These are phyloP conservation scores for Selenia dentaria DNA, from an alignment of 2,888 invertebrate species.

Conservation along the genomic window DNA sequence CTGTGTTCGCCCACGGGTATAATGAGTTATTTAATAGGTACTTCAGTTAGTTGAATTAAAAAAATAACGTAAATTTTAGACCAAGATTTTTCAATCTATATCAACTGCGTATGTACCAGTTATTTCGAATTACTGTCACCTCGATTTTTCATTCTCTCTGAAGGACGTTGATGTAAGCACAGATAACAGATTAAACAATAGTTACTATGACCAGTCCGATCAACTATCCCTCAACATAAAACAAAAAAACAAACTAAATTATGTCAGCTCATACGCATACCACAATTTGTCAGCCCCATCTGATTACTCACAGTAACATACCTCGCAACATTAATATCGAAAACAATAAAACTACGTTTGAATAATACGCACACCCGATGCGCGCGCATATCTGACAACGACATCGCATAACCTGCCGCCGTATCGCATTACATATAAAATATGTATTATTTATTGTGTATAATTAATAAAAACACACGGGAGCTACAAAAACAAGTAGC, in stretches of 20 bases:
- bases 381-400: conserved; percentile 62
- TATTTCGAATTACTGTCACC: no score
- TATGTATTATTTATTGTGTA: conserved; percentile 81
- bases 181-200: no score
- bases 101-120: no score
- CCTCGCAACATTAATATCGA: conserved; percentile 60
- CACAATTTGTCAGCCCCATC: conserved; percentile 43
- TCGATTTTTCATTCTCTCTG: no score
- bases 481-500: conserved; percentile 82
- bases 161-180: no score
- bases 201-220: no score
- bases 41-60: no score
- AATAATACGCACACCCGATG: conserved; percentile 70
- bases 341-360: conserved; percentile 75
- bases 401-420: conserved; percentile 68
- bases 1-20: no score
- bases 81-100: no score
- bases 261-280: conserved; percentile 44
- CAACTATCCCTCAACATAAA: background rate
- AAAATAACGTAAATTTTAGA: no score
- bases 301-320: conserved; percentile 40
- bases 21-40: no score
- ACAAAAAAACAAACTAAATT: conserved; percentile 40
- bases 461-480: conserved; percentile 84
- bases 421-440: conserved; percentile 82